Conservation (phyloP, 2,888 invertebrate species). For the Beris chalybata region DNA sequence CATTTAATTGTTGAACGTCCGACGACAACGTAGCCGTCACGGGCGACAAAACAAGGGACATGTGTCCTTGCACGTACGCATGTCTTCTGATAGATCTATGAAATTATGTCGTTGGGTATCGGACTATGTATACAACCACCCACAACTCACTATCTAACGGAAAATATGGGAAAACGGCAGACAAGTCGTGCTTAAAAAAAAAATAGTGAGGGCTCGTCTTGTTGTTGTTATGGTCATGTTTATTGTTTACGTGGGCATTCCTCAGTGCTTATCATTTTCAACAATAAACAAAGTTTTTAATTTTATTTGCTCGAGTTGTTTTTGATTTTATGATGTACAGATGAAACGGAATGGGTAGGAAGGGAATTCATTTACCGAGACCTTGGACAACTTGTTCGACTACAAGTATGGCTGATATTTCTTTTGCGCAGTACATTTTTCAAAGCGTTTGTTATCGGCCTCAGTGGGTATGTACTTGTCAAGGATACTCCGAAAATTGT, state of each 20-base stretch:
- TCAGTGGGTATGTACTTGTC: no score
- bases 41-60: conserved; percentile 22
- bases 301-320: no score
- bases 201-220: conserved; percentile 22
- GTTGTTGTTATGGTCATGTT: no score
- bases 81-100: background rate
- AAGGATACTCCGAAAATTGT: no score
- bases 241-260: no score
- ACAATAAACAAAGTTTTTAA: no score
- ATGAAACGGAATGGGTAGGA: no score
- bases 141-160: background rate
- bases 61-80: conserved; percentile 41
- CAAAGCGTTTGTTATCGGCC: no score
- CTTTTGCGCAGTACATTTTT: no score
- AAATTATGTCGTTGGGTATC: no score
- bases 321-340: no score
- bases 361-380: background rate
- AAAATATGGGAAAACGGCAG: background rate
- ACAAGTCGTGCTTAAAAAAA: conserved; percentile 7
- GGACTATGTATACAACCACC: conserved; percentile 5
- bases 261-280: no score
- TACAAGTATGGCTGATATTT: background rate
- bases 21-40: background rate
- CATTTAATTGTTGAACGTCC: background rate
- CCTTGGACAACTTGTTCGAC: conserved; percentile 25